phyloP scores from a whole-genome alignment of 2,888 invertebrate genomes.

The Orthosia gracilis region DNA sequence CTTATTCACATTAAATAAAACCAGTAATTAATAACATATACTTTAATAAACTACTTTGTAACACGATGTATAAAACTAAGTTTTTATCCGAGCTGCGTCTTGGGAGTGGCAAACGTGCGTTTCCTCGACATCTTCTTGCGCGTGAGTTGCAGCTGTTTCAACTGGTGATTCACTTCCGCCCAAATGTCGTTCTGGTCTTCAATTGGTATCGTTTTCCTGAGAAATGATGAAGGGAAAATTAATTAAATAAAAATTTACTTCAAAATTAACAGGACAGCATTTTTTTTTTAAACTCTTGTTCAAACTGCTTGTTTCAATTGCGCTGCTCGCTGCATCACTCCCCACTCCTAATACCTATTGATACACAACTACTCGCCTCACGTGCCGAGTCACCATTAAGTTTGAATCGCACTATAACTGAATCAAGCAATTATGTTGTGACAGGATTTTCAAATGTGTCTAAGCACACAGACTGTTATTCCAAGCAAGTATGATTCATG shows the following conservation, averaged over 20 bases:
- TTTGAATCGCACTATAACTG: background rate
- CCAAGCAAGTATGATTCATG: no score
- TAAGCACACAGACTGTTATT: no score
- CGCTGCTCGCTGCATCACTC: no score
- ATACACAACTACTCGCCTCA: no score
- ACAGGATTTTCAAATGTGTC: background rate
- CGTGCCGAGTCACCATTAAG: no score
- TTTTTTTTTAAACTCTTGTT: no score
- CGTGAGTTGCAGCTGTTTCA: constrained; percentile 93
- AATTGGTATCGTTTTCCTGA: constrained; percentile 95
- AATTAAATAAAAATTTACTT: background rate
- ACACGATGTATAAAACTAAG: constrained; percentile 34
- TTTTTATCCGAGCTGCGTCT: constrained; percentile 82
- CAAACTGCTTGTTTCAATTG: no score
- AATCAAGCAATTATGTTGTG: background rate
- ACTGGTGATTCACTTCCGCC: constrained; percentile 95
- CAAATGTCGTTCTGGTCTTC: constrained; percentile 97
- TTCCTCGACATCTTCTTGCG: constrained; percentile 88
- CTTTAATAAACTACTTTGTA: constrained; percentile 62
- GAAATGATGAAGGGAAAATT: constrained; percentile 63
- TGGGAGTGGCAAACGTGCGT: constrained; percentile 82
- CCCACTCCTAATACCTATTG: no score
- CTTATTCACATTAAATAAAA: constrained; percentile 14
- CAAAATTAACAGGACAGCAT: no score
- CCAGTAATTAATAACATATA: constrained; percentile 13